Conservation (phyloP, 2,888 invertebrate genomes). For the Tetrapedia diversipes region DNA sequence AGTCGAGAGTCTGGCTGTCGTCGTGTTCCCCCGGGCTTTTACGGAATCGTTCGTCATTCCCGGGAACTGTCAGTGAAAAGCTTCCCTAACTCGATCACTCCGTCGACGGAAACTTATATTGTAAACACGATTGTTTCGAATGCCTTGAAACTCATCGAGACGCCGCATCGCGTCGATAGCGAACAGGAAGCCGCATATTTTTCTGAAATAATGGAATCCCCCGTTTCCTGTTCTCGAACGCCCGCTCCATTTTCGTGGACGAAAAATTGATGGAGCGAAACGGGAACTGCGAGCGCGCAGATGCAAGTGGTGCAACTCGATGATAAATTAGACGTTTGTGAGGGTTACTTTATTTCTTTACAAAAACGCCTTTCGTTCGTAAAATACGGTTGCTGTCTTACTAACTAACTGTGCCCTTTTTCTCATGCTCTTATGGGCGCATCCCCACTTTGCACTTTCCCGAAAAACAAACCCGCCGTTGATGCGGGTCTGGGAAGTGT, state of each 20-base stretch:
- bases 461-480: no score
- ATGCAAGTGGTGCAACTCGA: no score
- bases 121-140: slow-evolving; percentile 9
- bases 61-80: slow-evolving; percentile 15
- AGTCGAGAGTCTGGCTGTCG: background rate
- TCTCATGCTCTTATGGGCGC: no score
- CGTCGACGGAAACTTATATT: slow-evolving; percentile 13
- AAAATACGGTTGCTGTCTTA: no score
- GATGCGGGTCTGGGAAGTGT: no score
- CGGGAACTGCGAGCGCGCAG: background rate
- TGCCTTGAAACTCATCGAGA: background rate
- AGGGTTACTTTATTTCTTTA: no score
- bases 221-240: background rate
- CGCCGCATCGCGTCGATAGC: no score
- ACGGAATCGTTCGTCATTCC: slow-evolving; percentile 28
- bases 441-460: no score
- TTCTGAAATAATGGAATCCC: background rate
- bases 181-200: no score
- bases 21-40: slow-evolving; percentile 18
- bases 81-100: slow-evolving; percentile 12
- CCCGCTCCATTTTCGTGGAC: background rate
- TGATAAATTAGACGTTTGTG: no score
- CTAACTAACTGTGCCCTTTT: no score
- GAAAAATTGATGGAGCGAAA: background rate
- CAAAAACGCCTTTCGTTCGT: no score